Percentiles rank a stretch among this genome's conserved stretches.
phyloP scores from a whole-genome alignment of 2,797 vertebrate species.

The Xenopus petersii region DNA sequence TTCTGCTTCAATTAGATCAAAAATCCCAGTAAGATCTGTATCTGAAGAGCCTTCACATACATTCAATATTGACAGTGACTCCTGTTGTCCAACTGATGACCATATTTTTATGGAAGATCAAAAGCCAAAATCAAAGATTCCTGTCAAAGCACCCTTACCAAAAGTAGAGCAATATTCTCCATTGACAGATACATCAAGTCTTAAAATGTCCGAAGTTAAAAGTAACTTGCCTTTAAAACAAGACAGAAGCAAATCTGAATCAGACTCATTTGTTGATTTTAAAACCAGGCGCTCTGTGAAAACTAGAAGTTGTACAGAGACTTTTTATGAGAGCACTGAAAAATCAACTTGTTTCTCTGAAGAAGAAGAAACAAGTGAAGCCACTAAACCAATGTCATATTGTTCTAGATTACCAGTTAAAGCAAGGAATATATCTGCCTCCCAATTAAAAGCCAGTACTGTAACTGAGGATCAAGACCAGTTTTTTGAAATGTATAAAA shows the following conservation, averaged over 20 bases:
- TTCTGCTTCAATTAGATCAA: constrained; percentile 71
- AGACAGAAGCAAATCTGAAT: constrained; percentile 89
- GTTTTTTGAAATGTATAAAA: constrained; percentile 77
- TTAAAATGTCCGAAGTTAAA: constrained; percentile 62
- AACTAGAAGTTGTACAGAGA: constrained; percentile 82
- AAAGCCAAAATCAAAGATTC: constrained; percentile 90
- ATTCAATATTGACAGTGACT: constrained; percentile 32
- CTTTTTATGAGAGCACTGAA: constrained; percentile 67
- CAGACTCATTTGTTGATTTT: constrained; percentile 74
- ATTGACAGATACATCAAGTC: constrained; percentile 54
- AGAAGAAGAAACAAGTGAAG: constrained; percentile 66
- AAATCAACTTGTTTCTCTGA: constrained; percentile 59
- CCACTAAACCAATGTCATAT: constrained; percentile 77
- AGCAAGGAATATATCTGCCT: constrained; percentile 73
- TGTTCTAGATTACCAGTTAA: constrained; percentile 87
- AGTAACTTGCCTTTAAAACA: constrained; percentile 69
- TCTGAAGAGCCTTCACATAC: constrained; percentile 58
- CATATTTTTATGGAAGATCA: constrained; percentile 61
- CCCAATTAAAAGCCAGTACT: constrained; percentile 56
- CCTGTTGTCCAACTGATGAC: constrained; percentile 55
- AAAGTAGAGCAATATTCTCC: constrained; percentile 62
- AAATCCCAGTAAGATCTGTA: constrained; percentile 70
- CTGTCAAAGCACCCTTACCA: constrained; percentile 72
- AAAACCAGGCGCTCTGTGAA: constrained; percentile 76
- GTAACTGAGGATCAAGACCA: constrained; percentile 77